Evolutionary conservation across 1,140 invertebrate genomes (phyloP).

Genomic region (Medauroidea extradentata): DNA sequence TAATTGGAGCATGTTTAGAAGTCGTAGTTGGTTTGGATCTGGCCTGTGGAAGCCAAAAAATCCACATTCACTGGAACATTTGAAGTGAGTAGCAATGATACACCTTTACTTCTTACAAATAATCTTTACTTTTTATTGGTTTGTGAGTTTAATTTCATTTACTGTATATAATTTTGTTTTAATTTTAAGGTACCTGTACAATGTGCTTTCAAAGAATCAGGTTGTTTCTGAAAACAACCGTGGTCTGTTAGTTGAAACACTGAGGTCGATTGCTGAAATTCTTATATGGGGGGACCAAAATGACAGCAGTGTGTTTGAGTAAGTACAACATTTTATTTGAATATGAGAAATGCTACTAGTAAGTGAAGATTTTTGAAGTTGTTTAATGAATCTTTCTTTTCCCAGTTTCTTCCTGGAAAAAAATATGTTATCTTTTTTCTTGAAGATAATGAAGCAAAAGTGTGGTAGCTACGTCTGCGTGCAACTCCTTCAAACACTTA

Average conservation of each 20-base stretch:
- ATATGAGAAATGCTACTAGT: slow-evolving; percentile 2
- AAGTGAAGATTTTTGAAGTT: slow-evolving; percentile 13
- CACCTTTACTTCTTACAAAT: neutral
- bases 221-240: slow-evolving; percentile 93
- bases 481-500: slow-evolving; percentile 94
- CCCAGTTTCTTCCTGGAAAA: slow-evolving; percentile 97
- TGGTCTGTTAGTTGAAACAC: slow-evolving; percentile 91
- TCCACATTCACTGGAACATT: slow-evolving; percentile 90
- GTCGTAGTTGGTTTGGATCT: slow-evolving; percentile 81
- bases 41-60: slow-evolving; percentile 90
- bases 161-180: slow-evolving; percentile 12
- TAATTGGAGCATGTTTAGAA: slow-evolving; percentile 64
- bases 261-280: slow-evolving; percentile 97
- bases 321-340: slow-evolving; percentile 48
- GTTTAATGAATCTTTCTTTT: slow-evolving; percentile 36
- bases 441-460: slow-evolving; percentile 96
- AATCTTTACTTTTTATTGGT: neutral
- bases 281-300: slow-evolving; percentile 99
- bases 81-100: slow-evolving; percentile 72
- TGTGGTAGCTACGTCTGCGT: slow-evolving; percentile 97
- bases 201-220: slow-evolving; percentile 93
- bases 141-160: no score
- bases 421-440: slow-evolving; percentile 98
- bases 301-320: slow-evolving; percentile 99
- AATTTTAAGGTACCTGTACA: slow-evolving; percentile 77